Conservation (phyloP, 2,797 vertebrate species). For the Synanceia verrucosa region DNA sequence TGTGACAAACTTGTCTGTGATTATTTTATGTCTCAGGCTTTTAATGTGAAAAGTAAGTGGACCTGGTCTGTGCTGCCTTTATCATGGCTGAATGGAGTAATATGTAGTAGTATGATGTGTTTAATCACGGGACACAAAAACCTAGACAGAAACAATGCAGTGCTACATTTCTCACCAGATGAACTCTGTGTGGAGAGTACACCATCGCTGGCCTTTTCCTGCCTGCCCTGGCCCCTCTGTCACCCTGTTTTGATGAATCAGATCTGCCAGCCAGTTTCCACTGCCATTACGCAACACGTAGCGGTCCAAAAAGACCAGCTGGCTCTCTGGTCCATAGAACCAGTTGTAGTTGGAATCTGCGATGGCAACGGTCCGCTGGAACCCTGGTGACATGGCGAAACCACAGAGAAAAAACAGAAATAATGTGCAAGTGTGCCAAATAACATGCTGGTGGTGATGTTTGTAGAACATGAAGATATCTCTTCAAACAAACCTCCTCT, state of each 20-base stretch:
- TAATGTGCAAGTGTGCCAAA: neutral
- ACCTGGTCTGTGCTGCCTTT: too few species aligned
- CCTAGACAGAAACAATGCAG: neutral
- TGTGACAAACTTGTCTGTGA: too few species aligned
- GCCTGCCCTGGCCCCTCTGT: constrained; percentile 91
- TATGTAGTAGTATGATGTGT: too few species aligned
- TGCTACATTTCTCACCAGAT: constrained; percentile 86
- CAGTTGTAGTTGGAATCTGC: constrained; percentile 99
- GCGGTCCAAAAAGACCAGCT: constrained; percentile 96
- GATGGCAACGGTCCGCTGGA: constrained; percentile 95
- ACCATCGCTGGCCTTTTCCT: constrained; percentile 97
- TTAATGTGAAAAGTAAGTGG: too few species aligned
- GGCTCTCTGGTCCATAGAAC: constrained; percentile 99
- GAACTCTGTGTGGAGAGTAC: constrained; percentile 98
- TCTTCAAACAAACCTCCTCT: neutral
- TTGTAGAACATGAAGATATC: neutral
- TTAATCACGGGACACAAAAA: too few species aligned
- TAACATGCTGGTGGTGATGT: neutral
- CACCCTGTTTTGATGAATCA: constrained; percentile 91
- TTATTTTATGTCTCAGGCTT: too few species aligned
- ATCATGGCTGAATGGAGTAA: too few species aligned
- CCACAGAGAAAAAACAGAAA: constrained; percentile 13
- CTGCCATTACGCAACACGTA: constrained; percentile 97
- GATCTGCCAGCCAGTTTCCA: constrained; percentile 95
- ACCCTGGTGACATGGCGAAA: constrained; percentile 80